Base-by-base conservation (phyloP, 2,888 invertebrate genomes). In the Hartigia nigra region DNA sequence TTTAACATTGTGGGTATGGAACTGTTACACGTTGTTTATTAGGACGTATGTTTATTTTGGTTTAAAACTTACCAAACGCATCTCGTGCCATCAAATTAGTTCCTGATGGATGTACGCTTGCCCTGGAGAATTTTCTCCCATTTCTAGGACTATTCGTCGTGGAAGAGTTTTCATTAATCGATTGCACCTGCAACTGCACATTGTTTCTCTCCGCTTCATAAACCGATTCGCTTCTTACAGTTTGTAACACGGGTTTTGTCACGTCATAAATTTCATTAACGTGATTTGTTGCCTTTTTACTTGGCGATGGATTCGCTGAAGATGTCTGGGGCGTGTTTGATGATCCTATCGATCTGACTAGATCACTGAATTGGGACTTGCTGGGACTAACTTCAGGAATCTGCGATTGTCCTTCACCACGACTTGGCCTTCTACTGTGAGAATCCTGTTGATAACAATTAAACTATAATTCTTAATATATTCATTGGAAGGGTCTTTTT, bases 31-130 rank as follows among this genome's bases (percentile, higher is more conserved):
- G n/a, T n/a, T n/a, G n/a, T n/a, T n/a, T n/a, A n/a, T n/a, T n/a
- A n/a, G n/a, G n/a, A n/a, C n/a, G n/a, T n/a, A n/a, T 55, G 9
- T 55, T 55, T 55, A 2, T 55, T 55, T 72, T 72, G 3, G 31
- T 72, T 32, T 37, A 72, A 70, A 77, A 69, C 83, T 86, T 79
- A 91, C 91, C 91, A n/a, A 91, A 91, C 4, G 91, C 91, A 72
- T 91, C 91, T 32, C 89, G 87, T 1, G 88, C 88, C 23, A 87
- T 82, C 14, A 89, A 75, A 31, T 85, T 88, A 4, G 86, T 75
- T n/a, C 85, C 87, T 3, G 86, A 82, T 0, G 91, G 90, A 77
- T 88, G 88, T 31, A 91, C 84, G 76, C 88, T 88, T 37, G 88
- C 82, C 39, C 83, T 86, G 3, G 89, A 88, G 9, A 82, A 76